phyloP scores from a whole-genome alignment of 2,888 invertebrate species.

The Acanthosepion esculentum region DNA sequence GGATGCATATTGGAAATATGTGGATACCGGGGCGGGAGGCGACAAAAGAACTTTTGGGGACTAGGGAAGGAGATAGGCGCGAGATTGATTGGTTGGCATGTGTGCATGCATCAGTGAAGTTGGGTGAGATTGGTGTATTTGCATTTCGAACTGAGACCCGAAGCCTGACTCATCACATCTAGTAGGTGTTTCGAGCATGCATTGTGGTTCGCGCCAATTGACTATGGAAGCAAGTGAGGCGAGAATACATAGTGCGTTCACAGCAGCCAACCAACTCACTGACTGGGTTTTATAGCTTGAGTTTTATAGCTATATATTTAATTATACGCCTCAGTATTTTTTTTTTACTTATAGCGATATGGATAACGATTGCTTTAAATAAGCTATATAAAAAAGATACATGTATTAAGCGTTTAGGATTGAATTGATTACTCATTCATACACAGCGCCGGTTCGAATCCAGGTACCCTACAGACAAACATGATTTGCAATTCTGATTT shows the following conservation, averaged over 20 bases:
- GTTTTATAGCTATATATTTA: too few species aligned
- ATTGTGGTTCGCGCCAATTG: neutral
- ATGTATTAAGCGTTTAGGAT: too few species aligned
- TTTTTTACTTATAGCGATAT: neutral
- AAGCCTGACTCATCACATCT: neutral
- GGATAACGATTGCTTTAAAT: too few species aligned
- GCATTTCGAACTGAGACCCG: neutral
- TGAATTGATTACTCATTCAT: too few species aligned
- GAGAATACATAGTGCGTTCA: too few species aligned
- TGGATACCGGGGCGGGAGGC: neutral
- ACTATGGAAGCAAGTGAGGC: neutral
- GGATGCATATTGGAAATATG: neutral
- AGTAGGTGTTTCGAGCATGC: neutral
- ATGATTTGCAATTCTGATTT: too few species aligned
- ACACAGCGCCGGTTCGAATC: too few species aligned
- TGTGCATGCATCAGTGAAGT: neutral
- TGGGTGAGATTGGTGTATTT: neutral
- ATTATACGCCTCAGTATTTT: neutral
- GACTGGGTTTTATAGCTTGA: neutral
- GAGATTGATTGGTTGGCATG: neutral
- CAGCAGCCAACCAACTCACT: neutral
- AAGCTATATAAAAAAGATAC: too few species aligned
- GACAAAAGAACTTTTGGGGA: neutral
- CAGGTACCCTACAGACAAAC: too few species aligned
- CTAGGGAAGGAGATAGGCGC: neutral